Percentiles rank a stretch among this genome's conserved stretches.
Evolutionary conservation across 1,140 invertebrate species (phyloP).

Genomic region (Zaprionus inermis): DNA sequence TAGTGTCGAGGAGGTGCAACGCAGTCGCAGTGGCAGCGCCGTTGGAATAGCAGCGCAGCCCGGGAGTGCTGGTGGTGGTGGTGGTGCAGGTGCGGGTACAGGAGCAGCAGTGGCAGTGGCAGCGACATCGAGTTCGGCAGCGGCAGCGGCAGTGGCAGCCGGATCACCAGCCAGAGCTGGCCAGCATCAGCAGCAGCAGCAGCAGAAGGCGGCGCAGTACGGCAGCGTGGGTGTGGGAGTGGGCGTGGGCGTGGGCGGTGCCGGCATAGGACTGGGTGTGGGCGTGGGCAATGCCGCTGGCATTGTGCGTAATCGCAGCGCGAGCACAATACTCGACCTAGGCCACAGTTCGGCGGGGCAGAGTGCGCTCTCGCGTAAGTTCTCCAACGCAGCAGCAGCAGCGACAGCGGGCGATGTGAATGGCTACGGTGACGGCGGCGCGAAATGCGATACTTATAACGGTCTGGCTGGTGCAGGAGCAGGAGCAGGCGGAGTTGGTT

Average conservation of each 20-base stretch:
- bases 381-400: constrained; percentile 38
- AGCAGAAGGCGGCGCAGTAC: constrained; percentile 44
- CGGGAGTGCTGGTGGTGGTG: constrained; percentile 52
- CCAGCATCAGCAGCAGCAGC: constrained; percentile 55
- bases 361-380: constrained; percentile 48
- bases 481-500: background rate
- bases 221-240: constrained; percentile 45
- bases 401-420: constrained; percentile 47
- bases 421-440: constrained; percentile 46
- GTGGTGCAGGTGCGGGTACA: constrained; percentile 63
- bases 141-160: constrained; percentile 63
- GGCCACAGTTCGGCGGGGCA: constrained; percentile 37
- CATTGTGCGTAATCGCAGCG: constrained; percentile 60
- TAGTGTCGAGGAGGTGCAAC: constrained; percentile 82
- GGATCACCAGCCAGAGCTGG: constrained; percentile 75
- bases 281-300: constrained; percentile 36
- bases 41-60: constrained; percentile 62
- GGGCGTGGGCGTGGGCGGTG: constrained; percentile 30
- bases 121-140: background rate
- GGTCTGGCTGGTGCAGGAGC: constrained; percentile 27
- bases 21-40: constrained; percentile 81
- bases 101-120: constrained; percentile 61
- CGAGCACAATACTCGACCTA: constrained; percentile 71
- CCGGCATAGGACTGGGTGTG: constrained; percentile 36
- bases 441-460: constrained; percentile 58